Base-by-base conservation (phyloP, 2,113 vertebrate genomes). In the Pandion haliaetus region DNA sequence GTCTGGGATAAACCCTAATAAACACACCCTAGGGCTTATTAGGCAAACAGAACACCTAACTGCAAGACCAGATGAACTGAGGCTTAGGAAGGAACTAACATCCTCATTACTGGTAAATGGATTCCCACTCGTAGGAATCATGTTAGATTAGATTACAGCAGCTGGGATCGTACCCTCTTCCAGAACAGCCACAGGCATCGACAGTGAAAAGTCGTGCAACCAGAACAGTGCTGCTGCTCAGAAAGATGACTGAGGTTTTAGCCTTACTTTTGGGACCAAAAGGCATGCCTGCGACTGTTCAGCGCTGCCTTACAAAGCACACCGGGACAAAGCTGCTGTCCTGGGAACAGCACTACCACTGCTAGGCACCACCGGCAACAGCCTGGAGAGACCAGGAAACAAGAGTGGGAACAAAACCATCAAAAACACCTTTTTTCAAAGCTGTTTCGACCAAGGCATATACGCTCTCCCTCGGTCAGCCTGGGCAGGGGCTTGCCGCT, bases 241-340 rank as follows among this genome's bases (percentile, higher is more conserved):
- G 21, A 52, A n/a, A 71, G 47, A 18, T 10, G 8, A 42, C 31
- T 0, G 10, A 67, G 40, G 29, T 14, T 62, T 36, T 19, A 58
- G 57, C 57, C 57, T 62, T 20, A 15, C 17, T 63, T 85, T 26
- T 24, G 59, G 65, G 54, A 62, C 38, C 47, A 88, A 15, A 62
- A 57, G 4, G 10, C 26, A 23, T 8, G 72, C 44, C 72, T 77
- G 26, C 25, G 50, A 36, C 54, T 32, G 32, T 20, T 47, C 8
- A 2, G 23, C 62, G 42, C 36, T 4, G 11, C 42, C 59, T 6
- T 15, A 34, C 31, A 52, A 52, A 67, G 54, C 42, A 36, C 21
- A 26, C 9, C 16, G 1, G 61, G 24, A n/a, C 66, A 62, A 54
- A 61, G 57, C 1, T 0, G 12, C 49, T 4, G 0, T 15, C 26